phyloP scores from a whole-genome alignment of 2,888 invertebrate species.

The Theodoxus fluviatilis region DNA sequence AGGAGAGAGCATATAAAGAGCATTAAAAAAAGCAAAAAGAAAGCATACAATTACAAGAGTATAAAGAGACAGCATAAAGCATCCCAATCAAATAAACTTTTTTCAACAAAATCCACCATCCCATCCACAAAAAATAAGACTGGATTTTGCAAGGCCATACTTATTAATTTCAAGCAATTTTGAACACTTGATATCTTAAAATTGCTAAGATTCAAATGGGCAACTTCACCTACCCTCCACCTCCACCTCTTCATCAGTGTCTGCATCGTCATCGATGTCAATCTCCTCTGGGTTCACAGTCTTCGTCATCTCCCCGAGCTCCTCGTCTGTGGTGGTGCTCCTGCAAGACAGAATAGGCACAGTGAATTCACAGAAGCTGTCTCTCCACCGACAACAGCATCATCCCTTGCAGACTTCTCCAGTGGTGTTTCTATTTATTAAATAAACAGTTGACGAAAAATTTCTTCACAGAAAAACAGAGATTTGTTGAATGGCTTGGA shows the following conservation, averaged over 20 bases:
- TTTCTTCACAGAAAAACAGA: too few species aligned
- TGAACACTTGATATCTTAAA: slow-evolving; percentile 9
- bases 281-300: slow-evolving; percentile 64
- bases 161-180: background rate
- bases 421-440: too few species aligned
- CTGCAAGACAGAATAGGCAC: slow-evolving; percentile 37
- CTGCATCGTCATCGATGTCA: slow-evolving; percentile 62
- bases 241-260: slow-evolving; percentile 60
- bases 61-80: background rate
- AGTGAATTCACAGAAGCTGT: background rate
- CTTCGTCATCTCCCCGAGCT: slow-evolving; percentile 59
- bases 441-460: too few species aligned
- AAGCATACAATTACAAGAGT: too few species aligned
- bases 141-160: background rate
- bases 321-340: slow-evolving; percentile 60
- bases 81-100: background rate
- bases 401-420: too few species aligned
- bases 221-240: slow-evolving; percentile 49
- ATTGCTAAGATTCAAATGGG: background rate
- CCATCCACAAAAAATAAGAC: background rate
- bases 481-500: too few species aligned
- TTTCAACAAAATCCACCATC: too few species aligned
- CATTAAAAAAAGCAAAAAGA: too few species aligned
- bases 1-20: too few species aligned
- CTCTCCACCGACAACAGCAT: too few species aligned